Evolutionary conservation across 2,797 vertebrate species (phyloP), one percentile per base, ranked within the genome.

Genomic region (Hippopotamyrus pictus): DNA sequence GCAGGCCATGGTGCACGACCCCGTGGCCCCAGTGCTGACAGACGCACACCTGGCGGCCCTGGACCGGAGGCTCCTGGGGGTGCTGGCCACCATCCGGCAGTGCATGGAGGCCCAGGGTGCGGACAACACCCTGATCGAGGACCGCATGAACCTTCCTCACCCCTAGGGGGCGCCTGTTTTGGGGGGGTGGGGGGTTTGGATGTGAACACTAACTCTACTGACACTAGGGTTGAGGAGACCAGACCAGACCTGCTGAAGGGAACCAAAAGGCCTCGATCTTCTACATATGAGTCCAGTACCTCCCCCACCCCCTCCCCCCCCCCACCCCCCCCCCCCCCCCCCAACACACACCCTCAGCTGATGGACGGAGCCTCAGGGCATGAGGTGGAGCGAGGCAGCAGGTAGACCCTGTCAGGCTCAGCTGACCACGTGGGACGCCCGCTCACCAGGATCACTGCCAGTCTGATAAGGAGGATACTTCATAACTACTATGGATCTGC

Each of bases 111-210:
- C 97, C 53, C 98, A 97, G 93, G 98, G 98, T 11, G 91, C 95
- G 3, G 98, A 99, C 46, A 94, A 95, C 88, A 97, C 98, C 29
- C 96, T 99, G 88, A 97, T 99, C 91, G 98, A 99, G 93, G 98
- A 99, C 94, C 97, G 98, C 93, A 98, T 99, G 97, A 98, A 98
- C 87, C 97, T 99, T 90, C 97, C 98, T 48, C 98, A 99, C 92
- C 96, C 98, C 88, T 99, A 96, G 90, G 54, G 44, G 22, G 69
- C 19, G 50, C 33, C n/a, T 29, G 25, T 46, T 37, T 44, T 9
- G 73, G 53, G 69, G 69, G 17, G 25, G 2, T 2, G 22, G 12
- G 65, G 19, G 84, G 12, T 44, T 19, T 17, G 59, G 59, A 62
- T 62, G 8, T 62, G n/a, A 62, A 62, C 59, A 62, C 59, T 62